Percentiles rank a stretch among this genome's conserved stretches.
phyloP scores from a whole-genome alignment of 2,888 invertebrate genomes.

The Cantharis nigra region DNA sequence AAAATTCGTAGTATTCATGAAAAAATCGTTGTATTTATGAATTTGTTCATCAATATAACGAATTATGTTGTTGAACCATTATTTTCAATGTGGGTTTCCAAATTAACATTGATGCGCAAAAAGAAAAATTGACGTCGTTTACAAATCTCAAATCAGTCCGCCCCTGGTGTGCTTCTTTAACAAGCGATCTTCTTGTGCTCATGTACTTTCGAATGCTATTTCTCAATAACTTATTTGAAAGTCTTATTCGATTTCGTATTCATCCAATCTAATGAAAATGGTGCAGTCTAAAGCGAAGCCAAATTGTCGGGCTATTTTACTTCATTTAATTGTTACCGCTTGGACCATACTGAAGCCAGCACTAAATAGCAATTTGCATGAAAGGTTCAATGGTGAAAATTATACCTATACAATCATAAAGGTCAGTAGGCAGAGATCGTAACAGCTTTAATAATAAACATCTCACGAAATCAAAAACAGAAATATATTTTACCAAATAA shows the following conservation, averaged over 20 bases:
- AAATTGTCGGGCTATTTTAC: neutral
- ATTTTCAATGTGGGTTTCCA: too few relatives aligned
- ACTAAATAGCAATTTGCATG: neutral
- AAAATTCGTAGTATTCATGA: too few relatives aligned
- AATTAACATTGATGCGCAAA: too few relatives aligned
- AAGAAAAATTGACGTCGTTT: too few relatives aligned
- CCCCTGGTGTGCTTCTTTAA: neutral
- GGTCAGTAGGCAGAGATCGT: neutral
- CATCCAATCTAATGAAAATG: neutral
- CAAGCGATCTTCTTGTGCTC: neutral
- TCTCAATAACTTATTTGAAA: neutral
- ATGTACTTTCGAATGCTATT: neutral
- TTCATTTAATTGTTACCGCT: neutral
- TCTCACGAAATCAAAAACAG: neutral
- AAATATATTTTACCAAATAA: neutral
- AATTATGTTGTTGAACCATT: too few relatives aligned
- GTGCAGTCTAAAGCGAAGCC: neutral
- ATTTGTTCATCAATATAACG: too few relatives aligned
- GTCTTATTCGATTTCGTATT: neutral
- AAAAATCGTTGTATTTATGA: too few relatives aligned
- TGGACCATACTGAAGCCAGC: neutral
- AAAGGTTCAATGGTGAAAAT: neutral
- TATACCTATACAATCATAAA: neutral
- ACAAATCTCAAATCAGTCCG: too few relatives aligned
- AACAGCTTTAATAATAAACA: neutral